Conservation (phyloP, 2,113 vertebrate genomes). For the Sterna hirundo region DNA sequence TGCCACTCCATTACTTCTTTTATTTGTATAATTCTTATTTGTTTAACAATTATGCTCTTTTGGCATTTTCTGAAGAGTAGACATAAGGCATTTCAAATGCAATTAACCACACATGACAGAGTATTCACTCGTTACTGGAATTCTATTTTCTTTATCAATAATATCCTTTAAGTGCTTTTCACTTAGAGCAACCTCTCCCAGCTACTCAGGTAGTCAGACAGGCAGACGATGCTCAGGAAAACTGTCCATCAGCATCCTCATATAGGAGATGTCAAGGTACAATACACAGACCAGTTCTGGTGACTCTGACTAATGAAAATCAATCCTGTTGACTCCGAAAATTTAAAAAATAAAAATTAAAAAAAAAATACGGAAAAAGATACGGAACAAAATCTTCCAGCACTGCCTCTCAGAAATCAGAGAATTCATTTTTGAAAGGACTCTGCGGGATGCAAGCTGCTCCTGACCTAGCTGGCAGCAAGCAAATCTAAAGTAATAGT, state of each 20-base stretch:
- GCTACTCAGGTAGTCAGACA: not conserved
- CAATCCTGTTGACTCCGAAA: not conserved
- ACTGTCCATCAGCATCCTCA: not conserved
- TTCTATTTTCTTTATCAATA: not conserved
- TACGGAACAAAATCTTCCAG: not conserved
- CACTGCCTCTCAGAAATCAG: not conserved
- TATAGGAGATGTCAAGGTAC: not conserved
- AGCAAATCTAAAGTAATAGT: not conserved
- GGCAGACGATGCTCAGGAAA: not conserved
- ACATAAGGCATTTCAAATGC: not conserved
- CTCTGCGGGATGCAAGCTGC: not conserved
- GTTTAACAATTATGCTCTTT: not conserved
- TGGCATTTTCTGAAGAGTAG: not conserved
- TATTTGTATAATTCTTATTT: not conserved
- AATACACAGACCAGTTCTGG: not conserved
- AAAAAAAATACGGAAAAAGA: too few relatives aligned
- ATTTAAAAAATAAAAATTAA: not conserved
- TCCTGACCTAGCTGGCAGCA: not conserved
- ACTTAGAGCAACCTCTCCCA: not conserved
- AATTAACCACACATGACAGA: not conserved
- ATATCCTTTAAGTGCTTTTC: constrained; percentile 12
- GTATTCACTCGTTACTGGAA: not conserved
- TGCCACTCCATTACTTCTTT: not conserved
- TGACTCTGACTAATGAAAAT: not conserved
- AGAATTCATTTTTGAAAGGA: not conserved